These are phyloP conservation scores for Acleris holmiana DNA, from an alignment of 2,888 invertebrate species.

Conservation along the genomic window DNA sequence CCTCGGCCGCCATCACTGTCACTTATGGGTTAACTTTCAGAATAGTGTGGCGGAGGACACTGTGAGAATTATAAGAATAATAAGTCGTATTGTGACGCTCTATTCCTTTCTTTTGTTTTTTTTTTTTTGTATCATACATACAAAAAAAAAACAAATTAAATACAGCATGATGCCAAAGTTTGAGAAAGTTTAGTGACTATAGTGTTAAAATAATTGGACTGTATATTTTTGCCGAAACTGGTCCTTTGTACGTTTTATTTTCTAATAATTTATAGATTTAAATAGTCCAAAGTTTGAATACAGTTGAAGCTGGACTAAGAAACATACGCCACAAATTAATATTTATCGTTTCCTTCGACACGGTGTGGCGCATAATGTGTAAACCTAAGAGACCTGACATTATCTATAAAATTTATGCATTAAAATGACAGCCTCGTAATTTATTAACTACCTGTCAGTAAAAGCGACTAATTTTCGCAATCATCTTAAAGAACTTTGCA, in stretches of 20 bases:
- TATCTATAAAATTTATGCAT: conserved; percentile 34
- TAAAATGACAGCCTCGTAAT: conserved; percentile 29
- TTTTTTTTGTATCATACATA: not conserved
- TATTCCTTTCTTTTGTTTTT: not conserved
- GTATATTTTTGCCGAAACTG: no score
- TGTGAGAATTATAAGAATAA: conserved; percentile 24
- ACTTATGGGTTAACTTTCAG: conserved; percentile 70
- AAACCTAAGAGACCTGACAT: conserved; percentile 33
- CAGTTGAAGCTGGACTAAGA: no score
- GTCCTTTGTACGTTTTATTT: no score
- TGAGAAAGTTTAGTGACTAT: not conserved
- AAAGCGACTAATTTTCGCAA: conserved; percentile 23
- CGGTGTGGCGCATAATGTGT: conserved; percentile 18
- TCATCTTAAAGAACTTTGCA: conserved; percentile 24
- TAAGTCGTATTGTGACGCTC: conserved; percentile 14
- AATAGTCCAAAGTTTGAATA: no score
- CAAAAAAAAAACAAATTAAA: not conserved
- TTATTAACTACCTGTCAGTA: conserved; percentile 22
- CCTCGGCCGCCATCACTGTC: conserved; percentile 65
- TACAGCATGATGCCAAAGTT: not conserved
- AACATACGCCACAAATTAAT: conserved; percentile 5
- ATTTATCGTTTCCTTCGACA: conserved; percentile 20
- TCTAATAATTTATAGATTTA: no score
- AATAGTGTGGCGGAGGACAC: conserved; percentile 52
- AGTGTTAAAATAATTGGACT: no score